A percentile compares a stretch with the other conserved stretches of the same genome.
Conservation (phyloP, 2,888 invertebrate genomes). For the Miltochrista miniata region DNA sequence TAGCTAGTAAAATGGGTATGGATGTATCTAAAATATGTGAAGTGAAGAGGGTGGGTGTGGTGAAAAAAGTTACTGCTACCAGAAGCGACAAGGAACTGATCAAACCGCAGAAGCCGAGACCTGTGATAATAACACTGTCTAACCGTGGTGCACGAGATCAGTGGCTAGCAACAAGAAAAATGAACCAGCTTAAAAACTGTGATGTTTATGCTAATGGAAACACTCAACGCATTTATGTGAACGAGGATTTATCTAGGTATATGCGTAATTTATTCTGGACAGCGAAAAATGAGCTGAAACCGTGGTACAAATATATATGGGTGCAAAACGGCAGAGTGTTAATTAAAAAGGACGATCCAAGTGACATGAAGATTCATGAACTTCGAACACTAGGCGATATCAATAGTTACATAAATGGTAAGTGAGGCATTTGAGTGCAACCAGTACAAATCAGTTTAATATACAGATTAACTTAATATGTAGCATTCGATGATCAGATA, state of each 20-base stretch:
- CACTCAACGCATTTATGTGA: background rate
- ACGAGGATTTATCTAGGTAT: background rate
- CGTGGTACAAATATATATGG: background rate
- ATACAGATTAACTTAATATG: background rate
- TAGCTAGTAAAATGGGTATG: background rate
- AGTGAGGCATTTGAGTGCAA: background rate
- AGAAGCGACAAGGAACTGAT: background rate
- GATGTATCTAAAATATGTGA: background rate
- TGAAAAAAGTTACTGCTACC: background rate
- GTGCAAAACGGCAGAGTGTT: background rate
- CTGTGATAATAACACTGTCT: background rate
- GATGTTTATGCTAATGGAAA: background rate
- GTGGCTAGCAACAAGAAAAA: background rate
- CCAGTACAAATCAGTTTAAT: background rate
- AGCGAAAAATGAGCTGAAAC: background rate
- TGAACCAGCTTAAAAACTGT: background rate
- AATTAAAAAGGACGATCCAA: background rate
- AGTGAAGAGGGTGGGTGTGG: background rate
- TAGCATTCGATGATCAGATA: background rate
- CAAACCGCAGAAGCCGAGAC: background rate
- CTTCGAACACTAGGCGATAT: background rate
- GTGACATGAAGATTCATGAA: background rate
- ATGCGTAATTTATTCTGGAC: background rate
- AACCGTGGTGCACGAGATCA: background rate
- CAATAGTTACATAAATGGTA: background rate